Base-by-base conservation (phyloP, 2,797 vertebrate species). In the Telmatherina bonti region DNA sequence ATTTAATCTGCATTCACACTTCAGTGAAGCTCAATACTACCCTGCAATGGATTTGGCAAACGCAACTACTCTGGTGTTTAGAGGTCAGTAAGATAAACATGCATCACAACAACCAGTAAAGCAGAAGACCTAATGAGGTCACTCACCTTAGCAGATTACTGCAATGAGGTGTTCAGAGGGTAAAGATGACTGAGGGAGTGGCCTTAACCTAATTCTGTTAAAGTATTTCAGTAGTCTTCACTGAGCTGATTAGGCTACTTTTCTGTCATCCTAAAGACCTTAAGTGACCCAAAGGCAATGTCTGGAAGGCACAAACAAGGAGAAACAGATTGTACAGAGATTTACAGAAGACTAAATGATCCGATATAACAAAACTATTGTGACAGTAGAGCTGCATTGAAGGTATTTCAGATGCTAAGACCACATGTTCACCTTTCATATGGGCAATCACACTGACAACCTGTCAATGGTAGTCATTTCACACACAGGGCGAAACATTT, bases 151-250 rank as follows among this genome's bases (percentile, higher is more conserved):
- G 71, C 68, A 86, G 90, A 92, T 93, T 93, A 93, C 65, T 73
- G 72, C 65, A 62, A 64, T 87, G 76, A 85, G 79, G 86, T 87
- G 85, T 90, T 93, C 85, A 89, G 76, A 76, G 78, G 70, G 74
- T 78, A 90, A 89, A 77, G 74, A 78, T 63, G 72, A 77, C 38
- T 8, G 60, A 65, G 79, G 87, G 86, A 56, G 87, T 72, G 88
- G 82, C 81, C 70, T 70, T 4, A 5, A 27, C 71, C 62, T 93
- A 92, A 94, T 95, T 93, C 85, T 11, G 65, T 95, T 94, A 90
- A 68, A 92, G 89, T 85, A 85, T 91, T 84, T 88, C 76, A 91
- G 83, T 90, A 69, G 59, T 90, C 92, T 92, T 90, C 77, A 89
- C 75, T 88, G 84, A 94, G 88, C 90, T 81, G 70, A 91, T 94